Conservation (phyloP, 2,797 vertebrate genomes). For the Prionace glauca region DNA sequence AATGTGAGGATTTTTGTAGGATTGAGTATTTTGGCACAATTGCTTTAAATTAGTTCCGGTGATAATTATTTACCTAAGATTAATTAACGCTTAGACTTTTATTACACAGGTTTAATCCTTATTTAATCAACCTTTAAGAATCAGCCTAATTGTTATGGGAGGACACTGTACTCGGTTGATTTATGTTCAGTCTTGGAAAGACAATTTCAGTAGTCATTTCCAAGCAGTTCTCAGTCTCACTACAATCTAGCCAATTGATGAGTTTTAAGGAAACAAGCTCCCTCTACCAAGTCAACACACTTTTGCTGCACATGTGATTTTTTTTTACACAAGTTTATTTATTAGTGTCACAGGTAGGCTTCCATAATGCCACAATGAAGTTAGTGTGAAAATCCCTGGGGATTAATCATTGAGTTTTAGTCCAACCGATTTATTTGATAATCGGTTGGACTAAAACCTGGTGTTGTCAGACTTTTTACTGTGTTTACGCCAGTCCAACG, state of each 20-base stretch:
- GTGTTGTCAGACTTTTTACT: too few species aligned
- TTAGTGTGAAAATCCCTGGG: too few species aligned
- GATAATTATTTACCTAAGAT: not conserved
- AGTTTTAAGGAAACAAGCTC: not conserved
- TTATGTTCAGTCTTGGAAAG: not conserved
- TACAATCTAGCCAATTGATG: not conserved
- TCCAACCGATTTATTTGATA: too few species aligned
- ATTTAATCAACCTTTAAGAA: not conserved
- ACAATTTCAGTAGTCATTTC: not conserved
- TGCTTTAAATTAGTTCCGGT: not conserved
- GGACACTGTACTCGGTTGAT: not conserved
- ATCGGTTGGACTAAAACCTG: too few species aligned
- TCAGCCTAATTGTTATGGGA: not conserved
- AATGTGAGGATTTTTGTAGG: not conserved
- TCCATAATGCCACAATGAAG: too few species aligned
- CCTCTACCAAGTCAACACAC: not conserved
- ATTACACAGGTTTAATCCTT: not conserved
- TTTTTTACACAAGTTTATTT: not conserved
- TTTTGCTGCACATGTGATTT: not conserved
- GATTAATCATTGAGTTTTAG: not conserved
- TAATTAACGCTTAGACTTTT: not conserved
- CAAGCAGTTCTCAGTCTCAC: not conserved
- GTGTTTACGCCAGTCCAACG: too few species aligned
- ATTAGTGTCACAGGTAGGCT: too few species aligned
- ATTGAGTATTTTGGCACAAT: not conserved